Base-by-base conservation (phyloP, 2,888 invertebrate genomes). In the Yponomeuta cagnagella region DNA sequence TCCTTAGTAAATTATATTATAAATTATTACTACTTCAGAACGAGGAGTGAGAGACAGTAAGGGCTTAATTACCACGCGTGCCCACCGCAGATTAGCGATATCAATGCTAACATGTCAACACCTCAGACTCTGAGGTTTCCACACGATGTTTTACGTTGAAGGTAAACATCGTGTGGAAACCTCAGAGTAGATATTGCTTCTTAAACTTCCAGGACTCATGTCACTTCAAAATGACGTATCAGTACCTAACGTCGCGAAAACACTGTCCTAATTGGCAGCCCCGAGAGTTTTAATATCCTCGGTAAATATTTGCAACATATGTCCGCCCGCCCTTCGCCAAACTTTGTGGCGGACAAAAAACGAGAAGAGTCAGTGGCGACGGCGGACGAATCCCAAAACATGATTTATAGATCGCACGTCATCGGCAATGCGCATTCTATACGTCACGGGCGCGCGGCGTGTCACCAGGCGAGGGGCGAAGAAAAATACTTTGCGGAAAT, bases 401-500 rank as follows among this genome's bases (percentile, higher is more conserved):
- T 92, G 91, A 92, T 92, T 92, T 91, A 92, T 92, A 90, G 90
- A 87, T 84, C 81, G 82, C 78, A 83, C 87, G 90, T 91, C 91
- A 90, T 82, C 82, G 84, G 80, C 91, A 90, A 88, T 90, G 83
- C 87, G 88, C 84, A 88, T 90, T 88, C 87, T 88, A 86, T 87
- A 86, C 87, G 86, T 88, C 88, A 88, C 78, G 76, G 79, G 30
- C 48, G 58, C 69, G 69, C 37, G 80, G 80, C 77, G 77, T 84
- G 84, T 83, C 85, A 83, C 80, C 82, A 75, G 77, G 78, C 78
- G 76, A 76, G 80, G 78, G 78, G 77, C 75, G 79, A 81, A 81
- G 78, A 80, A 82, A 81, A 80, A 81, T 80, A 79, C 74, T 74
- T 78, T 79, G 77, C 74, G 75, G 75, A 76, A 30, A 30, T 65